Percentiles rank a stretch among this genome's conserved stretches.
phyloP scores from a whole-genome alignment of 2,888 invertebrate genomes.

The Brachylomia viminalis region DNA sequence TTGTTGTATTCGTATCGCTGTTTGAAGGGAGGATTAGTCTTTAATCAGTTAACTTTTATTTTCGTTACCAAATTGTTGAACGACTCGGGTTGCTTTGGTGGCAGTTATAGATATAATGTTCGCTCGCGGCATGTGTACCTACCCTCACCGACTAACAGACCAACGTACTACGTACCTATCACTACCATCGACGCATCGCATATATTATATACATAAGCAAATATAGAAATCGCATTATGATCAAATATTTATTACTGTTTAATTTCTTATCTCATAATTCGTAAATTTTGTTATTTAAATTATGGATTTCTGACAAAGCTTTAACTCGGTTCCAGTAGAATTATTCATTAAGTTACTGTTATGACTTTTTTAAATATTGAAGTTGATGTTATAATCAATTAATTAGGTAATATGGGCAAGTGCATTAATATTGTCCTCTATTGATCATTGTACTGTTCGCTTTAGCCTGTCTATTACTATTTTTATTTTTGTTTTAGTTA shows the following conservation, averaged over 20 bases:
- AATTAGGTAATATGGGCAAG: slow-evolving; percentile 90
- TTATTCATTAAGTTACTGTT: slow-evolving; percentile 90
- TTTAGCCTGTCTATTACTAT: slow-evolving; percentile 87
- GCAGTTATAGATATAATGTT: slow-evolving; percentile 82
- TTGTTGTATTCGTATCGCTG: slow-evolving; percentile 90
- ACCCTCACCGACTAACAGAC: slow-evolving; percentile 57
- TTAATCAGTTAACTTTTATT: slow-evolving; percentile 88
- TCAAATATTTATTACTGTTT: slow-evolving; percentile 91
- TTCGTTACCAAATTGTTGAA: slow-evolving; percentile 91
- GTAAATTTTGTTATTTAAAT: slow-evolving; percentile 90
- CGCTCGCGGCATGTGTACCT: slow-evolving; percentile 68
- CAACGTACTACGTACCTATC: slow-evolving; percentile 67
- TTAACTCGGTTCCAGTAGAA: slow-evolving; percentile 91
- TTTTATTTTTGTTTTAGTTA: slow-evolving; percentile 89
- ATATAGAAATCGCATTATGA: slow-evolving; percentile 85
- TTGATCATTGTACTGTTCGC: slow-evolving; percentile 89
- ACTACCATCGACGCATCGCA: slow-evolving; percentile 81
- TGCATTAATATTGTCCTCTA: slow-evolving; percentile 90
- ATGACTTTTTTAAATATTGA: slow-evolving; percentile 89
- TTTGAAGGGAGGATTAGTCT: slow-evolving; percentile 85
- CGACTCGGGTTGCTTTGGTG: slow-evolving; percentile 87
- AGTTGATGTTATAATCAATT: slow-evolving; percentile 90
- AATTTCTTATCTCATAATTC: slow-evolving; percentile 88
- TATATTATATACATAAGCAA: slow-evolving; percentile 77
- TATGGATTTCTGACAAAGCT: slow-evolving; percentile 90